Base-by-base conservation (phyloP, 2,888 invertebrate genomes). In the Eulithis prunata region DNA sequence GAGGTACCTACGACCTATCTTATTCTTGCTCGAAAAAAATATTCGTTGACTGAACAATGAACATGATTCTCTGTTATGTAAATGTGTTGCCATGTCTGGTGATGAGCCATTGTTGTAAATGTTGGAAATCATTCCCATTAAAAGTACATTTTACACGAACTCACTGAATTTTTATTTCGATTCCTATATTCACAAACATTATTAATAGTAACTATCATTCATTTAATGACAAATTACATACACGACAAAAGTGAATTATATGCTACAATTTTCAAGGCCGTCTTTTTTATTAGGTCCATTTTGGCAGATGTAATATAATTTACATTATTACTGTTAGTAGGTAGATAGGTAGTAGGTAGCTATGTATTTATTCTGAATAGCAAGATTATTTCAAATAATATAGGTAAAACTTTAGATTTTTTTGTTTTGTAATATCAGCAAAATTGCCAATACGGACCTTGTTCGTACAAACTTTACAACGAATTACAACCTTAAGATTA, bases 91-190 rank as follows among this genome's bases (percentile, higher is more conserved):
- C 80, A 75, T 76, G 77, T 77, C 68, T 78, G 72, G 72, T 69
- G 76, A 77, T 76, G 71, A 76, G 78, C 79, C 78, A 75, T 86
- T 86, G 85, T 89, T 88, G 85, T 84, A 80, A 49, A 88, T 86
- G 85, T 89, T 89, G 85, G 86, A 85, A 84, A 83, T 85, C 88
- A 89, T 89, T 89, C 84, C 85, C 90, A 91, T 89, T 92, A 92
- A 92, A 91, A 89, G 78, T 88, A 89, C 89, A 89, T 90, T 91
- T 90, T 90, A 88, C 89, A 90, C 87, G 83, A 64, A 58, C 21
- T 41, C 41, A 49, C 8, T 74, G 58, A 56, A 21, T 8, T 62
- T 58, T 56, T 51, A 54, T 66, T 71, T 65, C 51, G 53, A 60
- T 60, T n/a, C 52, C 52, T 54, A 54, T 47, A 8, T 57, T 57